Conservation (phyloP, 2,888 invertebrate species). For the Choristoneura rosaceana region DNA sequence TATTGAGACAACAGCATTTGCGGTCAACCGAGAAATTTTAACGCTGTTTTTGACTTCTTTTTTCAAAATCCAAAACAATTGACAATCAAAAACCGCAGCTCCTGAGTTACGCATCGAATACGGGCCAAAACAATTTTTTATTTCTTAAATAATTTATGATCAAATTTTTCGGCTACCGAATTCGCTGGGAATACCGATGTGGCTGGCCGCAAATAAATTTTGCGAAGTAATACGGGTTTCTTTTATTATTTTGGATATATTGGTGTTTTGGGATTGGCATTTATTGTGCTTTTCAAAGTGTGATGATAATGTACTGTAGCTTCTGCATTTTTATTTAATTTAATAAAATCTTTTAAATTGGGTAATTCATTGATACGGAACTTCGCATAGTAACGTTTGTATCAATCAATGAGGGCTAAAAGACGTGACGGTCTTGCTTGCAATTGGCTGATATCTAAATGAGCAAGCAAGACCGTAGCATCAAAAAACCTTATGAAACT, state of each 20-base stretch:
- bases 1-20: conserved; percentile 14
- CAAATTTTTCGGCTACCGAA: conserved; percentile 49
- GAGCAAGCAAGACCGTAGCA: too few species aligned
- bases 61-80: conserved; percentile 34
- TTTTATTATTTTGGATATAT: conserved; percentile 29
- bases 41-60: background rate
- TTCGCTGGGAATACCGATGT: conserved; percentile 46
- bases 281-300: background rate
- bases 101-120: conserved; percentile 68
- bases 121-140: conserved; percentile 64
- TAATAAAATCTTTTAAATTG: too few species aligned
- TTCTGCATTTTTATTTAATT: too few species aligned
- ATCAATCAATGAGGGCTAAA: too few species aligned
- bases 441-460: too few species aligned
- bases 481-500: too few species aligned
- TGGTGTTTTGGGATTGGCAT: conserved; percentile 53
- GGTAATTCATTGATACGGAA: too few species aligned
- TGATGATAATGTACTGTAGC: background rate
- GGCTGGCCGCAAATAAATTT: conserved; percentile 54
- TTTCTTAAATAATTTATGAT: conserved; percentile 47
- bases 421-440: too few species aligned
- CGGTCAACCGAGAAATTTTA: background rate
- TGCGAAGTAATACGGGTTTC: conserved; percentile 52
- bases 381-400: too few species aligned
- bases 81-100: conserved; percentile 54